Conservation (phyloP, 2,888 invertebrate genomes). For the Dascillus cervinus region DNA sequence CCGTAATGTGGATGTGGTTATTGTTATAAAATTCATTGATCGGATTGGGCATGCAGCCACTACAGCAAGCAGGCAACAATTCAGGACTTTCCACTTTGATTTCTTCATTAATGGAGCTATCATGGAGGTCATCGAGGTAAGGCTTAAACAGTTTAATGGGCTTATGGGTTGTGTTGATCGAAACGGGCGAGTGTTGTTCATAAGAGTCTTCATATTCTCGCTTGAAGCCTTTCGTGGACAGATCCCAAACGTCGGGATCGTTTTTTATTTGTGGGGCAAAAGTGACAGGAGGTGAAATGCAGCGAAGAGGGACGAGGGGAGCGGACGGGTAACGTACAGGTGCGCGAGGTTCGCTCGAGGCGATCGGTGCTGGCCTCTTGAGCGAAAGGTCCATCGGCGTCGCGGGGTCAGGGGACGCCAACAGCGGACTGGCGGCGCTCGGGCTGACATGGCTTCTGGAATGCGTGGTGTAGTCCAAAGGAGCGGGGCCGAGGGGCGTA, state of each 20-base stretch:
- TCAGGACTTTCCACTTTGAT: constrained; percentile 6
- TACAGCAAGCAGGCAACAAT: constrained; percentile 34
- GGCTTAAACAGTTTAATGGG: constrained; percentile 73
- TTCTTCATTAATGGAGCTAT: constrained; percentile 34
- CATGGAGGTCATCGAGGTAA: constrained; percentile 60
- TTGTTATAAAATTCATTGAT: constrained; percentile 21
- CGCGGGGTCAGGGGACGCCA: constrained; percentile 26
- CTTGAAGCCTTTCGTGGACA: constrained; percentile 33
- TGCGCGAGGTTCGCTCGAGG: constrained; percentile 11
- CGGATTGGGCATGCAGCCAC: constrained; percentile 24
- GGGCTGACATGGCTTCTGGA: constrained; percentile 29
- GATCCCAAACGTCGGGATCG: constrained; percentile 38
- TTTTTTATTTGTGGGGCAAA: not conserved
- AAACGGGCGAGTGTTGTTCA: constrained; percentile 6
- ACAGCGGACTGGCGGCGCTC: constrained; percentile 24
- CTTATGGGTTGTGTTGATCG: constrained; percentile 35
- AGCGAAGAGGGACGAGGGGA: constrained; percentile 13
- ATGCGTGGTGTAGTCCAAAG: constrained; percentile 35
- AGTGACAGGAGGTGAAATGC: not conserved
- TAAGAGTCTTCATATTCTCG: constrained; percentile 18
- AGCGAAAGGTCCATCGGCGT: constrained; percentile 41
- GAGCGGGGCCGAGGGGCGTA: constrained; percentile 25
- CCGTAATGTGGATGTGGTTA: constrained; percentile 29
- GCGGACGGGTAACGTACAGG: constrained; percentile 13
- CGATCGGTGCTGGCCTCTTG: constrained; percentile 30